Base-by-base conservation (phyloP, 2,797 vertebrate genomes). In the Psittacula derbiana region DNA sequence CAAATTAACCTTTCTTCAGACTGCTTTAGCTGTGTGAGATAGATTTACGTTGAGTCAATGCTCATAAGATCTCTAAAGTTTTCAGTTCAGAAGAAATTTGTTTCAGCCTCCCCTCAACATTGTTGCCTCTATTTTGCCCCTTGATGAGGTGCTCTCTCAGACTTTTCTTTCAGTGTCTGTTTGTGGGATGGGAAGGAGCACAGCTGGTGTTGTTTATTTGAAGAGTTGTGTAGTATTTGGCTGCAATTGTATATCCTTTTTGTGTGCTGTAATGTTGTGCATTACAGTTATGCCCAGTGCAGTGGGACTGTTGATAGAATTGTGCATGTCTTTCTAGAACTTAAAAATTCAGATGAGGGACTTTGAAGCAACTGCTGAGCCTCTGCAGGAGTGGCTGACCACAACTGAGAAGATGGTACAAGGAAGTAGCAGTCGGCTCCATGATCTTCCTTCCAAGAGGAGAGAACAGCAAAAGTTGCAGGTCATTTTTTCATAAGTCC, bases 321-420 rank as follows among this genome's bases (percentile, higher is more conserved):
- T 85, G 21, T 74, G 4, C 10, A 2, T 95, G 9, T 88, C 46
- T 95, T 90, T 36, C 20, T 87, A 99, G 99, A 99, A 98, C 91
- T 97, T 99, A 61, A 98, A 98, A 94, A 97, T 98, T 84, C 99
- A 99, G 93, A 99, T 99, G 99, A 99, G 98, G 95, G 99, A 99
- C 89, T 99, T 99, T 3, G 99, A 99, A 97, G 97, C 98, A 2
- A 98, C 98, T 52, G 98, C 98, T 2, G 98, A 99, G 75, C 99
- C 99, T 49, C 97, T 99, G 30, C 98, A 99, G 95, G 98, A 97
- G 58, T 99, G 98, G 98, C 95, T 99, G 94, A 98, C 98, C 11
- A 92, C 97, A 80, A 99, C 98, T 0, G 98, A 99, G 93, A 97
- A 97, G 92, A 86, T 95, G 27, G 98, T 99, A 2, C 98, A 98